Evolutionary conservation across 2,888 invertebrate genomes (phyloP).

Genomic region (Stegana nigrithorax): DNA sequence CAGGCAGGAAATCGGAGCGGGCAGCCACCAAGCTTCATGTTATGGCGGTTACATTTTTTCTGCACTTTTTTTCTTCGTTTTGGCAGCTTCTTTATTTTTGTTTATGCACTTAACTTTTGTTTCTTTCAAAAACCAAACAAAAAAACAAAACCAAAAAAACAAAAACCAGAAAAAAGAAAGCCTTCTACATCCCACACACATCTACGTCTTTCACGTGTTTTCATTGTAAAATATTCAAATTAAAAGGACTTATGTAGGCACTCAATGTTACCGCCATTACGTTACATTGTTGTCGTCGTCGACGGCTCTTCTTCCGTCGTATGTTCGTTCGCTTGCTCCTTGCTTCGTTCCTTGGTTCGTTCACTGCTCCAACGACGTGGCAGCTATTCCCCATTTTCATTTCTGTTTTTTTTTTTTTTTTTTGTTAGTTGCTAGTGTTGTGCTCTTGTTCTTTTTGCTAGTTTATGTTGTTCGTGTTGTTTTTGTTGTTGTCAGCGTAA

Average conservation of each 20-base stretch:
- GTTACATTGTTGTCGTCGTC: constrained; percentile 47
- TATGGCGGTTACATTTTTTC: neutral
- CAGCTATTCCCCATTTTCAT: constrained; percentile 46
- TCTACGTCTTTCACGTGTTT: neutral
- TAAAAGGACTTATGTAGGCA: constrained; percentile 64
- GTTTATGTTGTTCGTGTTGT: constrained; percentile 21
- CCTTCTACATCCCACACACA: too few species aligned
- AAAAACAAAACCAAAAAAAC: too few species aligned
- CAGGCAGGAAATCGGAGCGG: too few species aligned
- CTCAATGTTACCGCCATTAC: constrained; percentile 57
- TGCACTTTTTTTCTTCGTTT: too few species aligned
- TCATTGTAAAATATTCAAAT: constrained; percentile 58
- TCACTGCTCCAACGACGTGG: too few species aligned
- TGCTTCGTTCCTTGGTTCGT: neutral
- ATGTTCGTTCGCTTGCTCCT: constrained; percentile 23
- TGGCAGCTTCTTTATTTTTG: too few species aligned
- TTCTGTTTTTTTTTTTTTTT: constrained; percentile 46
- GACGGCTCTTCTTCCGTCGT: too few species aligned
- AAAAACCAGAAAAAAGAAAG: too few species aligned
- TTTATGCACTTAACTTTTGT: too few species aligned
- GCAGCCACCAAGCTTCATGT: too few species aligned
- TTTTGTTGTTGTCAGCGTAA: constrained; percentile 19
- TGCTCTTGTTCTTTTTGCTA: constrained; percentile 1
- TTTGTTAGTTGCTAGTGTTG: constrained; percentile 18
- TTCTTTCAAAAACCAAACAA: too few species aligned